Evolutionary conservation across 1,140 invertebrate species (phyloP).

Genomic region (Muscidifurax raptorellus): DNA sequence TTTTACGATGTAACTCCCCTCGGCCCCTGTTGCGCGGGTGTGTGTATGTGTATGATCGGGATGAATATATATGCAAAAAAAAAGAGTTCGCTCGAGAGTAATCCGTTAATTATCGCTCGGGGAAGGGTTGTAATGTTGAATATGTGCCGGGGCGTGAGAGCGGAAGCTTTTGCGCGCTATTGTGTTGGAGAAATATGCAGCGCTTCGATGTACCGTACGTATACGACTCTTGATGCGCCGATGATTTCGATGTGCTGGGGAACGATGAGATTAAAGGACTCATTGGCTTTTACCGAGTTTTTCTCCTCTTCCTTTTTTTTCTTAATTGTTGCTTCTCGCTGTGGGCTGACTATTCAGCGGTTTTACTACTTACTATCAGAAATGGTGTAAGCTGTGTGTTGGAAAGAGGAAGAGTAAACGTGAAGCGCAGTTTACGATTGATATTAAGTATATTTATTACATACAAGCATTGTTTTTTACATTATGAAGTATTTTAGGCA

Average conservation of each 20-base stretch:
- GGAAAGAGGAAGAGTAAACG: too few relatives aligned
- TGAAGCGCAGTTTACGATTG: constrained; percentile 9
- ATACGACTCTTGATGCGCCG: too few relatives aligned
- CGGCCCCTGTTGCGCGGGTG: too few relatives aligned
- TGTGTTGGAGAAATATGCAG: not conserved
- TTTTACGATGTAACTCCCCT: not conserved
- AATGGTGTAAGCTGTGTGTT: too few relatives aligned
- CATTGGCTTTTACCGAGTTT: too few relatives aligned
- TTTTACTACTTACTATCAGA: too few relatives aligned
- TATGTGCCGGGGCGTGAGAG: not conserved
- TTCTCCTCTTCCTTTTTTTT: too few relatives aligned
- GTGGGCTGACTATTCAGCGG: not conserved
- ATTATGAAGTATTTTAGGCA: constrained; percentile 68
- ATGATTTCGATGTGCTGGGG: not conserved
- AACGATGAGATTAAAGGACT: too few relatives aligned
- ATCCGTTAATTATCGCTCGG: not conserved
- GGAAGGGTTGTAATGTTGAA: not conserved
- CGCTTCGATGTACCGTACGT: not conserved
- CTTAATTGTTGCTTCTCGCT: not conserved
- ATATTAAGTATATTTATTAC: constrained; percentile 70
- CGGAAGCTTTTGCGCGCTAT: not conserved
- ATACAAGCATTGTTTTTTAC: constrained; percentile 66
- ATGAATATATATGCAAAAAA: not conserved
- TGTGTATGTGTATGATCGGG: not conserved
- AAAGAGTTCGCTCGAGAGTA: not conserved